Base-by-base conservation (phyloP, 2,888 invertebrate species). In the Cephonodes hylas region DNA sequence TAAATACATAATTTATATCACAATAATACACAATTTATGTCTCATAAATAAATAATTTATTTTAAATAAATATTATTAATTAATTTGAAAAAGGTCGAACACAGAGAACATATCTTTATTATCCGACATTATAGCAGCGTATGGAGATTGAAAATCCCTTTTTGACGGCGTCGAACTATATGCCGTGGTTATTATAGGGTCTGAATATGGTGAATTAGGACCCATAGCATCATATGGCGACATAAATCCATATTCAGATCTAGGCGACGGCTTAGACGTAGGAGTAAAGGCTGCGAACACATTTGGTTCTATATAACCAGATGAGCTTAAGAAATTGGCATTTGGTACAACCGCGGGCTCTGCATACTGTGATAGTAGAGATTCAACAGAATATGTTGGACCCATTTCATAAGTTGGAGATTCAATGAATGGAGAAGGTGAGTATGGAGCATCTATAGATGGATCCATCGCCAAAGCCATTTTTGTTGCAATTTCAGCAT, bases 101-200 rank as follows among this genome's bases (percentile, higher is more conserved):
- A 82, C 64, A 0, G 80, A 74, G 69, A 84, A 85, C 22, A 80
- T 59, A 58, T 85, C 84, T 22, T 74, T 81, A 57, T 68, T 71
- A 61, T 84, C 85, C n/a, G 74, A 70, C 22, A 83, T 71, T 57
- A 81, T 71, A 0, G 83, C 67, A 0, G 83, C 72, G 34, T 85
- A 86, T 0, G 86, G 86, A 42, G 78, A 84, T 62, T 82, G 76
- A 18, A 89, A 86, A 64, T 87, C 84, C 0, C 71, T 79, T 45
- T 84, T 84, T 0, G 80, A 72, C 15, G 67, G 61, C 1, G 74
- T 22, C 5, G 53, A 18, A 4, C 15, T 18, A 31, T 53, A 53
- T 0, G 53, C 44, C 6, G 44, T 25, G 0, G 44, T 27, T 15
- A 20, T 18, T 8, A 27, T 44, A 25, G 58, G 27, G 3, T 59